phyloP scores from a whole-genome alignment of 2,888 invertebrate species.

The Amblyjoppa proteus region DNA sequence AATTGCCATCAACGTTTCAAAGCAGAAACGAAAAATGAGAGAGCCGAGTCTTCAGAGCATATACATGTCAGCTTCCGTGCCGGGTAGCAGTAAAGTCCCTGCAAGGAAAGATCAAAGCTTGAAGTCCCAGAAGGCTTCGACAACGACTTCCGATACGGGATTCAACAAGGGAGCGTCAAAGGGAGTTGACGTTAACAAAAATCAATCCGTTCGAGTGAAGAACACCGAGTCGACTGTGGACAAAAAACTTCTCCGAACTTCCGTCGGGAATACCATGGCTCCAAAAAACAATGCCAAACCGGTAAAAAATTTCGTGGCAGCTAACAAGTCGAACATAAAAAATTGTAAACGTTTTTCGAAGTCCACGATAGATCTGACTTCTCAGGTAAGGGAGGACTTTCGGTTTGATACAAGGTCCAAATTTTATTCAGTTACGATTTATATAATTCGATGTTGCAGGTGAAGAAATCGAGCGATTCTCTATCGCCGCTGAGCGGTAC shows the following conservation, averaged over 20 bases:
- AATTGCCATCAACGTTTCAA: conserved; percentile 73
- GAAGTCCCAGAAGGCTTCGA: conserved; percentile 17
- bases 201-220: conserved; percentile 2
- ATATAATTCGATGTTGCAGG: neutral
- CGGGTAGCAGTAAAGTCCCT: neutral
- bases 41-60: conserved; percentile 70
- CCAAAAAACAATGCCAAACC: conserved; percentile 37
- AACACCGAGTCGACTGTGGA: conserved; percentile 29
- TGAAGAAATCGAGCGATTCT: conserved; percentile 25
- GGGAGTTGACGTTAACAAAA: conserved; percentile 50
- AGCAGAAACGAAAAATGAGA: conserved; percentile 68
- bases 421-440: neutral
- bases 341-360: conserved; percentile 67
- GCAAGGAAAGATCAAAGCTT: conserved; percentile 12
- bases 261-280: conserved; percentile 40
- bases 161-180: neutral
- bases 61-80: conserved; percentile 59
- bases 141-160: neutral
- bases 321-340: conserved; percentile 69
- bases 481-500: conserved; percentile 57
- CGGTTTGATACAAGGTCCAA: neutral
- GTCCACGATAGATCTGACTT: conserved; percentile 20
- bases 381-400: conserved; percentile 31
- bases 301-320: conserved; percentile 68
- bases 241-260: conserved; percentile 50